These are phyloP conservation scores for Mesitornis unicolor DNA, from an alignment of 2,113 vertebrate genomes.

Conservation along the genomic window DNA sequence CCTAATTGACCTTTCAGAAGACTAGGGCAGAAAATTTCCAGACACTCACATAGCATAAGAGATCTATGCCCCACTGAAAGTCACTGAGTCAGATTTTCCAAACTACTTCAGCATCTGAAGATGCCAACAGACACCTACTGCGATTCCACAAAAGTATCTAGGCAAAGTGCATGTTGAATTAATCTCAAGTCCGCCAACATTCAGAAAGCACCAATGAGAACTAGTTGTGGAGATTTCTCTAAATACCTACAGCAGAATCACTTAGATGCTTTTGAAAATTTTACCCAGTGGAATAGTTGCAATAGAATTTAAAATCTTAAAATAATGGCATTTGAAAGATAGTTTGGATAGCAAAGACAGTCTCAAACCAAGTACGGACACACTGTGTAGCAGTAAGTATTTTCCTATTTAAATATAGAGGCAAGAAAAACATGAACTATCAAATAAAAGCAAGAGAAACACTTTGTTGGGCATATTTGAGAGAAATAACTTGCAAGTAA, in stretches of 20 bases:
- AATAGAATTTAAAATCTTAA: not conserved
- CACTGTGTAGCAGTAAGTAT: not conserved
- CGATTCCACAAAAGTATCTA: fast-evolving
- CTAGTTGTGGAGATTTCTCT: not conserved
- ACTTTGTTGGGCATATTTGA: not conserved
- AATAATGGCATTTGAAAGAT: not conserved
- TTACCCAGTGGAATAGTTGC: not conserved
- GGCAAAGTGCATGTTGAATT: not conserved
- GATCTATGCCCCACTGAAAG: not conserved
- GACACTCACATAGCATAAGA: not conserved
- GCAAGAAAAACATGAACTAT: not conserved
- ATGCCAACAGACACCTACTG: not conserved
- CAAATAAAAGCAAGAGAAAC: not conserved
- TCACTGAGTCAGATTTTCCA: not conserved
- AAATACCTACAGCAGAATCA: not conserved
- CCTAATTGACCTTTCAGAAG: not conserved
- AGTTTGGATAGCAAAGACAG: not conserved
- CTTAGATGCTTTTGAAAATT: not conserved
- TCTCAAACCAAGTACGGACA: not conserved
- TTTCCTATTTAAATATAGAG: not conserved
- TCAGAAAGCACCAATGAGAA: not conserved
- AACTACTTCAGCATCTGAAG: not conserved
- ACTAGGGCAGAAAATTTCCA: not conserved
- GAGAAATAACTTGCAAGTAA: not conserved
- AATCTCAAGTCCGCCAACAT: not conserved